Evolutionary conservation across 2,113 vertebrate species (phyloP).

Genomic region (Motacilla alba): DNA sequence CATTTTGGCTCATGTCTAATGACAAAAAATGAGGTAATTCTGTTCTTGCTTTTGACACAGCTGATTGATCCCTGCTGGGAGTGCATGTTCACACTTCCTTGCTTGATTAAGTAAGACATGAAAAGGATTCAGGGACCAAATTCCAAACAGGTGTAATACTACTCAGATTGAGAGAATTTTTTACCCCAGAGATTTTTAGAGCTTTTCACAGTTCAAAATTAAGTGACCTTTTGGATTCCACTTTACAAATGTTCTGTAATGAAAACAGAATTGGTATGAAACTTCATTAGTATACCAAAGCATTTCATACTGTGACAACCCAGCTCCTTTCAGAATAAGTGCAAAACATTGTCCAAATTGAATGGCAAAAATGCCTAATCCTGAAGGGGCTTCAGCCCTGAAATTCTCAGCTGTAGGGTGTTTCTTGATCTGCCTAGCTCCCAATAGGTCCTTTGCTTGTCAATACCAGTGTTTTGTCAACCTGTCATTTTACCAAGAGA

Average conservation of each 20-base stretch:
- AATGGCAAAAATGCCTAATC: not conserved
- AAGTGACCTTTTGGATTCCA: not conserved
- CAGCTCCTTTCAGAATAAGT: not conserved
- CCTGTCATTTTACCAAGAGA: not conserved
- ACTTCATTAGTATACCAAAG: not conserved
- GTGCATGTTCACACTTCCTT: not conserved
- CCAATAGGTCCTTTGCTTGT: not conserved
- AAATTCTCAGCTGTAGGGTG: not conserved
- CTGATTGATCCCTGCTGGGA: not conserved
- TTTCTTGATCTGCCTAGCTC: not conserved
- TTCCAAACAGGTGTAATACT: not conserved
- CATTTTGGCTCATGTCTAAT: not conserved
- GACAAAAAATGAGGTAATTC: not conserved
- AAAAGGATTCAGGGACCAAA: not conserved
- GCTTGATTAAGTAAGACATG: not conserved
- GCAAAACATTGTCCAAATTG: not conserved
- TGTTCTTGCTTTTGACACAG: not conserved
- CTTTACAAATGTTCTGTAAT: constrained; percentile 5
- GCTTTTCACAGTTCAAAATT: not conserved
- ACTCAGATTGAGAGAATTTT: not conserved
- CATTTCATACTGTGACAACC: not conserved
- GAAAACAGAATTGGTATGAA: constrained; percentile 10
- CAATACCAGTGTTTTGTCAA: not conserved
- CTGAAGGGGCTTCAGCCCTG: not conserved
- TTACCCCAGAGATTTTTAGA: not conserved